Percentiles rank a stretch among this genome's conserved stretches.
Conservation (phyloP, 1,140 invertebrate genomes). For the Apolygus lucorum region DNA sequence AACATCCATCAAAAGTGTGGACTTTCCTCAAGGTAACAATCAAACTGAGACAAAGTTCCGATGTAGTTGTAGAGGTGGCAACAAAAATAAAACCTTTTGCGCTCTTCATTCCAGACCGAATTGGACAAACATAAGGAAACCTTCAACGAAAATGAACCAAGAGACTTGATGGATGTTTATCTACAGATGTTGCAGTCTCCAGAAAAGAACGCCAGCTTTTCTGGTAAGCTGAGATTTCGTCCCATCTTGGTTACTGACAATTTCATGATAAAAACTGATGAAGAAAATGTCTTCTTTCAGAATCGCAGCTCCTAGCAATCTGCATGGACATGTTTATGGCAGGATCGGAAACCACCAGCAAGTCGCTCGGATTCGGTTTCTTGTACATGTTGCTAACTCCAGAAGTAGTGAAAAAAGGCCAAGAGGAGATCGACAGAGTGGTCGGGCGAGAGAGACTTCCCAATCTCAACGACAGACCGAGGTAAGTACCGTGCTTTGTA, state of each 20-base stretch:
- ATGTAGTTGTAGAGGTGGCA: no score
- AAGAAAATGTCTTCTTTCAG: no score
- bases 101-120: slow-evolving; percentile 46
- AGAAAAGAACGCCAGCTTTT: slow-evolving; percentile 38
- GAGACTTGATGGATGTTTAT: slow-evolving; percentile 81
- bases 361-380: slow-evolving; percentile 66
- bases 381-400: slow-evolving; percentile 66
- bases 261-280: no score
- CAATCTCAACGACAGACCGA: slow-evolving; percentile 55
- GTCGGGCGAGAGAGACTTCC: slow-evolving; percentile 59
- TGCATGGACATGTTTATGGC: slow-evolving; percentile 76
- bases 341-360: slow-evolving; percentile 72
- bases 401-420: slow-evolving; percentile 67
- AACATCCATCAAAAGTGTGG: slow-evolving; percentile 59
- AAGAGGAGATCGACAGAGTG: slow-evolving; percentile 68
- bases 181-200: slow-evolving; percentile 53
- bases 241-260: no score
- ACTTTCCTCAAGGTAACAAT: slow-evolving; percentile 51
- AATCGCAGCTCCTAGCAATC: slow-evolving; percentile 61
- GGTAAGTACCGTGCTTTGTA: no score
- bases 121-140: slow-evolving; percentile 61
- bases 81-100: no score
- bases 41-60: no score
- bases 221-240: slow-evolving; percentile 41
- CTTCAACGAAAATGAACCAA: slow-evolving; percentile 51